Base-by-base conservation (phyloP, 2,113 vertebrate genomes). In the Odontesthes bonariensis region DNA sequence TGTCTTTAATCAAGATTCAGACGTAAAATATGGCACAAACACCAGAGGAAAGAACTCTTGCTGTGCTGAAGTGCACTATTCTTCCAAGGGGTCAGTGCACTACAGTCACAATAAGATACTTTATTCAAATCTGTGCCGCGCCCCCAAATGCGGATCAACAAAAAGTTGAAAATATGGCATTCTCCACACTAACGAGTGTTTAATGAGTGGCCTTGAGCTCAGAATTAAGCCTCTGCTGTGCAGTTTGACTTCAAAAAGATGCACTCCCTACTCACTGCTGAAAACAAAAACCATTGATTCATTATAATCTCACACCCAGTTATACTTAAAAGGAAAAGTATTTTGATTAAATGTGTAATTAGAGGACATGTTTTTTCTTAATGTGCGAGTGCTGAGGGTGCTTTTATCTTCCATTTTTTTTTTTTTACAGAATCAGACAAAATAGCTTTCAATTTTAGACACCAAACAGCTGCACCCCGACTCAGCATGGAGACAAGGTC, bases 171-270 rank as follows among this genome's bases (percentile, higher is more conserved):
- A 22, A 5, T 27, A 55, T 14, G 38, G 3, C 1, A 0, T 10
- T 0, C n/a, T 23, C 5, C 42, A 59, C 33, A 69, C 53, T n/a
- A n/a, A n/a, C n/a, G n/a, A n/a, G n/a, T 8, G 13, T 69, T 68
- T 16, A 58, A 59, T 33, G 35, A 13, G 20, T 17, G 4, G 44
- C 62, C n/a, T 17, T 49, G 35, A 58, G n/a, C 66, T 47, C 38
- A 7, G 20, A 54, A 31, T 35, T 35, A 54, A 60, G 23, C 69
- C 23, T 69, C 42, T 22, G 35, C 42, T 67, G 35, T 42, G 44
- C 32, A 62, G 33, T 23, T 35, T 42, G 9, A 70, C 47, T 49
- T 31, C 8, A 47, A 64, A 33, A 61, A 53, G 23, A 46, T 16
- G 8, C 19, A 3, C 22, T 42, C 17, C 0, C 7, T 14, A 3